A percentile compares a stretch with the other conserved stretches of the same genome.
Evolutionary conservation across 2,888 invertebrate species (phyloP).

Genomic region (Sesamia inferens): DNA sequence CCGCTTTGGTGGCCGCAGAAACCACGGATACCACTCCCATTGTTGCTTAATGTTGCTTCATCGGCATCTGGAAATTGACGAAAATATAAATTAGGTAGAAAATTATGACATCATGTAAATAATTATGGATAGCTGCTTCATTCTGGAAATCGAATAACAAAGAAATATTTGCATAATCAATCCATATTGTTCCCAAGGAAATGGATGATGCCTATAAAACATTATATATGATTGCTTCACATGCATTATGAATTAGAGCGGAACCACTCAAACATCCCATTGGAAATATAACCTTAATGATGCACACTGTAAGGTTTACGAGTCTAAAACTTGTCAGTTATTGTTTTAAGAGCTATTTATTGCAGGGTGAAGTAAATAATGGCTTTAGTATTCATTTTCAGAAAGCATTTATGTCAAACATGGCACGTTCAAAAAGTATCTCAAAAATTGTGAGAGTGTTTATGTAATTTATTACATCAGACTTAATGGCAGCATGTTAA

Average conservation of each 20-base stretch:
- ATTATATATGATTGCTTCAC: constrained; percentile 10
- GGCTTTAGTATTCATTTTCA: background rate
- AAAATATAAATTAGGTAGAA: constrained; percentile 12
- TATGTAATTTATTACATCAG: constrained; percentile 50
- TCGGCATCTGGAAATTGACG: constrained; percentile 67
- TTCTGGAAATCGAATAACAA: background rate
- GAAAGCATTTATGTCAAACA: background rate
- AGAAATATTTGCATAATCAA: background rate
- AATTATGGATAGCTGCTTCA: background rate
- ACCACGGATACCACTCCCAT: constrained; percentile 88
- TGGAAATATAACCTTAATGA: constrained; percentile 18
- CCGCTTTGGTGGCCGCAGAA: constrained; percentile 92
- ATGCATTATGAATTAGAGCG: constrained; percentile 7
- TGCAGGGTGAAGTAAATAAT: background rate
- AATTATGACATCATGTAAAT: constrained; percentile 23
- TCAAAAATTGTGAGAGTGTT: constrained; percentile 13
- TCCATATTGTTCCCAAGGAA: too few relatives aligned
- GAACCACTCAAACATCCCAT: constrained; percentile 4
- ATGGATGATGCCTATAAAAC: background rate
- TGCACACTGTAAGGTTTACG: background rate
- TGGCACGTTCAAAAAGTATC: background rate
- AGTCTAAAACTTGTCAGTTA: constrained; percentile 7
- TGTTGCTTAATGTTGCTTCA: constrained; percentile 68
- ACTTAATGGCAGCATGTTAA: constrained; percentile 1
- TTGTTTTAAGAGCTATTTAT: constrained; percentile 3